These are phyloP conservation scores for Ianthella basta DNA, from an alignment of 37 sponge, comb jelly and placozoan genomes.

Conservation along the genomic window DNA sequence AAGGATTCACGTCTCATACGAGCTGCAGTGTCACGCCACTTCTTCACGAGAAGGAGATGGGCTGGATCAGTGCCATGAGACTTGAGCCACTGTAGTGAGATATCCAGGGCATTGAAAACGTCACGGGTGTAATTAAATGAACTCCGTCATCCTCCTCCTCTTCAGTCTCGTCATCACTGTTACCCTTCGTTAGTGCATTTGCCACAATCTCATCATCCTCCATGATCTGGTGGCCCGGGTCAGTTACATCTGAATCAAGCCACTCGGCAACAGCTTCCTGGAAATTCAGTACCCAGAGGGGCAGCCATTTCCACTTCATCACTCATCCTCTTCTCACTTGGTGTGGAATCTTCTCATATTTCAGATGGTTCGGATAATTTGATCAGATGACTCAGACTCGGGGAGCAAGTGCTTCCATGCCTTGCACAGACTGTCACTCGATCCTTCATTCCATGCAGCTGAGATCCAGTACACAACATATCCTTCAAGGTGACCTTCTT, in stretches of 20 bases:
- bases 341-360: too few species aligned
- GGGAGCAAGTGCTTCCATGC: slow-evolving; percentile 34
- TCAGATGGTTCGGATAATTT: too few species aligned
- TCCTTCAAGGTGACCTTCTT: slow-evolving; percentile 31
- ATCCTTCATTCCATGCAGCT: slow-evolving; percentile 31
- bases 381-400: slow-evolving; percentile 17
- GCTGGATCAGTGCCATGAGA: background rate
- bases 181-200: background rate
- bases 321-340: background rate
- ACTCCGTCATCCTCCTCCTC: background rate
- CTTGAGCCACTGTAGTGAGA: background rate
- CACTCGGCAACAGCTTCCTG: slow-evolving; percentile 24
- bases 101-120: background rate
- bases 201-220: slow-evolving; percentile 31
- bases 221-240: slow-evolving; percentile 28
- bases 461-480: slow-evolving; percentile 39
- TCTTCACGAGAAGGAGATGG: slow-evolving; percentile 13
- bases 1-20: slow-evolving; percentile 16
- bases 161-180: slow-evolving; percentile 14
- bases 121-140: background rate
- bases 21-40: slow-evolving; percentile 30
- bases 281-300: slow-evolving; percentile 14
- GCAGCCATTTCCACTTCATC: slow-evolving; percentile 14
- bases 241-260: slow-evolving; percentile 9
- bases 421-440: slow-evolving; percentile 26